Evolutionary conservation across 2,113 vertebrate genomes (phyloP), one percentile per base, ranked within the genome.

Genomic region (Polyodon spathula): DNA sequence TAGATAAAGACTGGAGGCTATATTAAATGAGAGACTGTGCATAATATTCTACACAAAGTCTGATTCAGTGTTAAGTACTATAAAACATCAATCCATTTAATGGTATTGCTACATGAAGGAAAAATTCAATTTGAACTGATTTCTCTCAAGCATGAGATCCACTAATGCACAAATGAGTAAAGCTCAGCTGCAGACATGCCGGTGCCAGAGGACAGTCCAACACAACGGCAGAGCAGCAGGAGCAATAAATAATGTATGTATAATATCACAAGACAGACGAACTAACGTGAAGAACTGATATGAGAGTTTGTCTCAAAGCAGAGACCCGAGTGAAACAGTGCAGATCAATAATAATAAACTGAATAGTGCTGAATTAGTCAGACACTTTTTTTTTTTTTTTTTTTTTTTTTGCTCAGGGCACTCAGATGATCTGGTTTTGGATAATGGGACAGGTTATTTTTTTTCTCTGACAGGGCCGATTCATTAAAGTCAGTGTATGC

Each of bases 171-270:
- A 72, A 85, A 46, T 46, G 44, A 46, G 4, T 46, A 42, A 61
- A 12, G 15, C 60, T 16, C 62, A 66, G 59, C 60, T 27, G 27
- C 62, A 81, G 73, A 76, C 64, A 58, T 58, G 54, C 55, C 4
- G 63, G 64, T 81, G 78, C 78, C 80, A 78, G 74, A 80, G 71
- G 73, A 77, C 71, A 72, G 61, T 46, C 63, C 55, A 61, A 73
- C 59, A 76, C 76, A 74, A 77, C 7, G 16, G 76, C 73, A 70
- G 80, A 77, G 79, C 72, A 72, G 68, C 38, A 59, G 72, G 42
- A 67, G 58, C 62, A n/a, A 81, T 88, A 86, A 88, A 91, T 90
- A 84, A 90, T 92, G 79, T 72, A 89, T 80, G 71, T 66, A 59
- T 11, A 40, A 70, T 84, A 84, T 83, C 77, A 82, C 81, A 84